Evolutionary conservation across 2,113 vertebrate species (phyloP).

Genomic region (Choloepus hoffmanni): DNA sequence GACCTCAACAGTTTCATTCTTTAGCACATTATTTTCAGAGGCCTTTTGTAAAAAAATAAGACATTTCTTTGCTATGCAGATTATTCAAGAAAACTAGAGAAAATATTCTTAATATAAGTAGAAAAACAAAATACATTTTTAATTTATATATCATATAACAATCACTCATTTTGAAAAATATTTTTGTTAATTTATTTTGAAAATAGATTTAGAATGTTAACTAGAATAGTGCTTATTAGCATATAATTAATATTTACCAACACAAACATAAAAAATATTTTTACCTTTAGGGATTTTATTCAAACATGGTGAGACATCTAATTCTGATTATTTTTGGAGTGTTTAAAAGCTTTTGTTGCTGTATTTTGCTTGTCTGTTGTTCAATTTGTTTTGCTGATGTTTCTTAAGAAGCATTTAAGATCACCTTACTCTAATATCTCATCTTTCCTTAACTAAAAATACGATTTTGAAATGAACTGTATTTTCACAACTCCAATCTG

Average conservation of each 20-base stretch:
- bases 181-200: constrained; percentile 2
- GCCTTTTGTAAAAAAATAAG: not conserved
- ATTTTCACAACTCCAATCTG: not conserved
- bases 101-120: constrained; percentile 39
- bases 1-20: not conserved
- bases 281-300: not conserved
- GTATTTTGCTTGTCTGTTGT: not conserved
- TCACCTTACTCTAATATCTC: not conserved
- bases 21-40: not conserved
- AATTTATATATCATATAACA: constrained; percentile 46
- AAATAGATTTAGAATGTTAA: constrained; percentile 26
- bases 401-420: not conserved
- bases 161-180: constrained; percentile 38
- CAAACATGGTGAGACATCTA: constrained; percentile 30
- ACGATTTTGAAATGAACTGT: not conserved
- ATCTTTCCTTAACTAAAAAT: not conserved
- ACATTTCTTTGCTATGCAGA: not conserved
- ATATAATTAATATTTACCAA: constrained; percentile 60
- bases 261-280: not conserved
- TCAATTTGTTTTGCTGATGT: not conserved
- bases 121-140: not conserved
- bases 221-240: constrained; percentile 38
- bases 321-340: not conserved
- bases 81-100: not conserved
- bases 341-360: not conserved